These are phyloP conservation scores for Cyprinodon brontotheroides DNA, from an alignment of 2,113 vertebrate genomes.

Conservation along the genomic window DNA sequence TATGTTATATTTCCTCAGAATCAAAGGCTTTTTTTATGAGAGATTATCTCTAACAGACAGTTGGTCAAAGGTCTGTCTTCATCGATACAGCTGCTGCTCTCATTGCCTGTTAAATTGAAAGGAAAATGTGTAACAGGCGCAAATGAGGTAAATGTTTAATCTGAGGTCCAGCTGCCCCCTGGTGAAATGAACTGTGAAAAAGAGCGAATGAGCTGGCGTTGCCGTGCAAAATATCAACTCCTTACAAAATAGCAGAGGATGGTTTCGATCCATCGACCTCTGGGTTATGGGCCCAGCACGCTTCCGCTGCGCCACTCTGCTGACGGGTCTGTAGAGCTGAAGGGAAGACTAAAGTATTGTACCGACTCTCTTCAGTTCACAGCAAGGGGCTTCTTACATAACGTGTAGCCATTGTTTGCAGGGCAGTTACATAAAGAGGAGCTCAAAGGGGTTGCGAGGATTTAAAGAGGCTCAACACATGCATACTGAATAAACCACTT, in stretches of 20 bases:
- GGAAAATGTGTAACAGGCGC: conserved; percentile 5
- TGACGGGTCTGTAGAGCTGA: not conserved
- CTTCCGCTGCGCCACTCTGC: conserved; percentile 68
- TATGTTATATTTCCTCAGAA: not conserved
- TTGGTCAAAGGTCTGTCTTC: conserved; percentile 29
- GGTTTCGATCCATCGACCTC: conserved; percentile 83
- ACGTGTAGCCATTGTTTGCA: conserved; percentile 35
- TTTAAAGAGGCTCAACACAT: not conserved
- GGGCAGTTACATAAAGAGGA: not conserved
- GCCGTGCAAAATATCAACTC: not conserved
- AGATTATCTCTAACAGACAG: not conserved
- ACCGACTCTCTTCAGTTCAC: conserved; percentile 62
- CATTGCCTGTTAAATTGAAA: conserved; percentile 37
- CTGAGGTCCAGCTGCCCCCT: not conserved
- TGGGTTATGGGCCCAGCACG: conserved; percentile 86
- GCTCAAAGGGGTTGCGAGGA: not conserved
- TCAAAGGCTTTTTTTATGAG: not conserved
- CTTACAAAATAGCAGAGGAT: not conserved
- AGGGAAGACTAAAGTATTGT: not conserved
- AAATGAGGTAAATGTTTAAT: conserved; percentile 61
- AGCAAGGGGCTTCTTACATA: conserved; percentile 38
- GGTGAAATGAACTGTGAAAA: not conserved
- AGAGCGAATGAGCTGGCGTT: not conserved
- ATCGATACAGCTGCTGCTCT: not conserved
- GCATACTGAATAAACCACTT: not conserved